A percentile compares a stretch with the other conserved stretches of the same genome.
Evolutionary conservation across 2,797 vertebrate species (phyloP).

Genomic region (Phoeniculus purpureus): DNA sequence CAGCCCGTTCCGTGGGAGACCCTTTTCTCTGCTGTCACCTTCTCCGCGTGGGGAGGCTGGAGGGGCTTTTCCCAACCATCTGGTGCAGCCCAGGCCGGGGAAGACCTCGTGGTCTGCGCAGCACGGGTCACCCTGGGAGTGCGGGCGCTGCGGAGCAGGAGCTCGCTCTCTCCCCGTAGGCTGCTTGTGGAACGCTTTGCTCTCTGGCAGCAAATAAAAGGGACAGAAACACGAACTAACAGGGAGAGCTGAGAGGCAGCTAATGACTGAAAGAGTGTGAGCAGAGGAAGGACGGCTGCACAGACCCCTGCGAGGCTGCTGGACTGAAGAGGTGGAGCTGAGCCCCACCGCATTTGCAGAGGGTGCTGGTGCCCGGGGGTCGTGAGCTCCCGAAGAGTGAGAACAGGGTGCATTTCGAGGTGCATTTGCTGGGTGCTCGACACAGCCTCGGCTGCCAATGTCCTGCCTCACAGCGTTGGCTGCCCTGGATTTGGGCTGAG

Average conservation of each 20-base stretch:
- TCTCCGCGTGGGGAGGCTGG: not conserved
- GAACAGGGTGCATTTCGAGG: not conserved
- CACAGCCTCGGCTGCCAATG: not conserved
- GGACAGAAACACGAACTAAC: not conserved
- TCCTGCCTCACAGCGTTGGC: rapidly evolving
- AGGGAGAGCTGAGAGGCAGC: constrained; percentile 1
- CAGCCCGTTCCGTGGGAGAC: not conserved
- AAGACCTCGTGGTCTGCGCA: constrained; percentile 49
- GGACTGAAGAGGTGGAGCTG: not conserved
- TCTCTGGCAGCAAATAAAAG: constrained; percentile 38
- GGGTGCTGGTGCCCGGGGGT: constrained; percentile 29
- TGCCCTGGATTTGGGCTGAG: not conserved
- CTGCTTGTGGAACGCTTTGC: constrained; percentile 18
- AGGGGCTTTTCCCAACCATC: not conserved
- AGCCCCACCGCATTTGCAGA: constrained; percentile 9
- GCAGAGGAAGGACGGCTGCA: not conserved
- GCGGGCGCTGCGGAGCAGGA: not conserved
- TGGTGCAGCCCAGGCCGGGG: constrained; percentile 27
- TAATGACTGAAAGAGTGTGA: constrained; percentile 39
- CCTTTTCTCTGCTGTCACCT: not conserved
- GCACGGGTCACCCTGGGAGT: not conserved
- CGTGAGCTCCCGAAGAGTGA: constrained; percentile 46
- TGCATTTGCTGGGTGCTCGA: not conserved
- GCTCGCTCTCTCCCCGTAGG: not conserved
- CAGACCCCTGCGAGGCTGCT: not conserved